Percentiles rank a stretch among this genome's conserved stretches.
Evolutionary conservation across 2,888 invertebrate genomes (phyloP).

Genomic region (Dicycla oo): DNA sequence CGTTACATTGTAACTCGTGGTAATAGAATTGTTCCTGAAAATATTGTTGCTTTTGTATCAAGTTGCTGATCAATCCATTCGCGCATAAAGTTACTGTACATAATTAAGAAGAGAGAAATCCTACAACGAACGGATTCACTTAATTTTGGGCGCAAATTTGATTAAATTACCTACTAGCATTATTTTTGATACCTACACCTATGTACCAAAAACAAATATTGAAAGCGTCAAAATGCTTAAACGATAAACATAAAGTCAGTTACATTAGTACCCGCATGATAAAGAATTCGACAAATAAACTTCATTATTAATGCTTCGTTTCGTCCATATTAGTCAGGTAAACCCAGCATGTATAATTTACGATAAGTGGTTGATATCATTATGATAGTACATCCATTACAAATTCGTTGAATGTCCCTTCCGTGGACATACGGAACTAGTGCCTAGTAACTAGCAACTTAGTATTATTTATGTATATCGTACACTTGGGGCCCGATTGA

Average conservation of each 20-base stretch:
- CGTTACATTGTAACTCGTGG: slow-evolving; percentile 63
- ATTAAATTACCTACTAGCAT: slow-evolving; percentile 1
- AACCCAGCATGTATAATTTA: slow-evolving; percentile 51
- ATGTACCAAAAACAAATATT: slow-evolving; percentile 2
- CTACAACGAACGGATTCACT: slow-evolving; percentile 4
- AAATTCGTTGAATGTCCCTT: slow-evolving; percentile 49
- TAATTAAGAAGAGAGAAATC: slow-evolving; percentile 45
- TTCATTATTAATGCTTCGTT: slow-evolving; percentile 34
- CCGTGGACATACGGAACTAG: slow-evolving; percentile 46
- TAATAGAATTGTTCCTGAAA: slow-evolving; percentile 63
- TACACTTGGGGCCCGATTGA: slow-evolving; percentile 55
- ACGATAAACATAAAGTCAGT: neutral
- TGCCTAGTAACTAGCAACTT: slow-evolving; percentile 38
- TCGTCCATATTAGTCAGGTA: slow-evolving; percentile 26
- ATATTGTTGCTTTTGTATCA: slow-evolving; percentile 58
- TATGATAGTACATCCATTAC: slow-evolving; percentile 51
- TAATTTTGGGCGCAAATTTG: slow-evolving; percentile 13
- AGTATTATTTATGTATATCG: slow-evolving; percentile 49
- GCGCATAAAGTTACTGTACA: slow-evolving; percentile 40
- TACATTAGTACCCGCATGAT: neutral
- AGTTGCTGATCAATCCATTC: slow-evolving; percentile 55
- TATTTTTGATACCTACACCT: slow-evolving; percentile 2
- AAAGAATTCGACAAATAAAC: slow-evolving; percentile 36
- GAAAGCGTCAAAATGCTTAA: neutral
- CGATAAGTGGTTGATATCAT: slow-evolving; percentile 59